Conservation (phyloP, 2,888 invertebrate species). For the Drosophila vallismaia region DNA sequence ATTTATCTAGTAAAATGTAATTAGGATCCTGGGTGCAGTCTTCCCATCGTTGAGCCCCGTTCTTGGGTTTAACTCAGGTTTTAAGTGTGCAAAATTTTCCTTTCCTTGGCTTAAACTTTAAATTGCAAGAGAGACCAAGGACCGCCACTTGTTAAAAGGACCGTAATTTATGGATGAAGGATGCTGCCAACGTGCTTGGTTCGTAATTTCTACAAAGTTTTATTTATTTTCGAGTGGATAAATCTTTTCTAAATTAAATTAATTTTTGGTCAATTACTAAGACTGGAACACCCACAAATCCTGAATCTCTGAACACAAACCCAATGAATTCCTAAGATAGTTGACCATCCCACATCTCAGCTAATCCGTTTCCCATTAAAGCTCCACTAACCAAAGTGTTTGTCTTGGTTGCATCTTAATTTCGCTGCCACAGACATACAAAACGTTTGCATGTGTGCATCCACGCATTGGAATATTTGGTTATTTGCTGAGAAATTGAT, state of each 20-base stretch:
- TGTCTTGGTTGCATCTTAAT: conserved; percentile 37
- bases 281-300: neutral
- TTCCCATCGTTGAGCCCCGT: conserved; percentile 28
- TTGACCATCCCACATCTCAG: neutral
- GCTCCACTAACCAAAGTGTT: conserved; percentile 32
- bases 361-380: conserved; percentile 39
- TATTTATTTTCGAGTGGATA: neutral
- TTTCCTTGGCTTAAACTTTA: conserved; percentile 59
- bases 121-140: conserved; percentile 7
- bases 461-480: conserved; percentile 5
- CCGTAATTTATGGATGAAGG: neutral
- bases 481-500: conserved; percentile 63
- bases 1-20: conserved; percentile 83
- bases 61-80: neutral
- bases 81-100: conserved; percentile 42
- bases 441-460: conserved; percentile 9
- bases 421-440: conserved; percentile 26
- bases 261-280: no score
- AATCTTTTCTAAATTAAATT: no score
- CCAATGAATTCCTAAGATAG: conserved; percentile 4
- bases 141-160: neutral
- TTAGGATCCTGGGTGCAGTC: conserved; percentile 79
- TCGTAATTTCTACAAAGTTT: neutral
- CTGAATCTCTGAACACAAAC: neutral
- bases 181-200: neutral